Evolutionary conservation across 2,888 invertebrate genomes (phyloP), one percentile per base, ranked within the genome.

Genomic region (Pristionchus entomophagus): DNA sequence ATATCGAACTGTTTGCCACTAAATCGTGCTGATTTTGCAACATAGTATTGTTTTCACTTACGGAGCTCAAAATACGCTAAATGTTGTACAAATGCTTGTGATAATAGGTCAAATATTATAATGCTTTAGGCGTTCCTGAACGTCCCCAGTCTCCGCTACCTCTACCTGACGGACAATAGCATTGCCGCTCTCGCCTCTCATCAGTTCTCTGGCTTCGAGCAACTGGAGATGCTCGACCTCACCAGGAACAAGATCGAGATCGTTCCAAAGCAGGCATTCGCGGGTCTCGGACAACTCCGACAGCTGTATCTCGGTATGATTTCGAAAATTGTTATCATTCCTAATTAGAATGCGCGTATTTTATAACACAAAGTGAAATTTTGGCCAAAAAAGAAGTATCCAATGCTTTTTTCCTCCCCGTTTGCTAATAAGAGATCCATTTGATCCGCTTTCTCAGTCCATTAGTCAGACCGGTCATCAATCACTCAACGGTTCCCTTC

Each of bases 131-230:
- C 93, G 10, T 93, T 93, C 83, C 87, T 94, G 32, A 93, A 93
- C 86, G 93, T 93, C 35, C 93, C 93, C 35, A 91, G 89, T 82
- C 89, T 93, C n/a, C 89, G 93, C 10, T 92, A 91, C 65, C 88
- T 93, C 45, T 93, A 94, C 88, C 85, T 93, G 56, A 91, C 92
- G 29, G 90, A 91, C 69, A 93, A 93, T 84, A 82, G 89, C 10
- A 88, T 93, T 65, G 81, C 82, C 5, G 86, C 87, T 17, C 87
- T 94, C 19, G 56, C 87, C 19, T 81, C 89, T 29, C 86, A 89
- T 83, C 93, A 93, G 86, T 93, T 93, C 86, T 88, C 89, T 26
- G 90, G 91, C 5, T 93, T 94, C 82, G 93, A 93, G 51, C 89
- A 91, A 84, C 87, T 92, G 22, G 92, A 92, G 82, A 90, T 92